phyloP scores from a whole-genome alignment of 2,888 invertebrate species.

The Acheta domesticus region DNA sequence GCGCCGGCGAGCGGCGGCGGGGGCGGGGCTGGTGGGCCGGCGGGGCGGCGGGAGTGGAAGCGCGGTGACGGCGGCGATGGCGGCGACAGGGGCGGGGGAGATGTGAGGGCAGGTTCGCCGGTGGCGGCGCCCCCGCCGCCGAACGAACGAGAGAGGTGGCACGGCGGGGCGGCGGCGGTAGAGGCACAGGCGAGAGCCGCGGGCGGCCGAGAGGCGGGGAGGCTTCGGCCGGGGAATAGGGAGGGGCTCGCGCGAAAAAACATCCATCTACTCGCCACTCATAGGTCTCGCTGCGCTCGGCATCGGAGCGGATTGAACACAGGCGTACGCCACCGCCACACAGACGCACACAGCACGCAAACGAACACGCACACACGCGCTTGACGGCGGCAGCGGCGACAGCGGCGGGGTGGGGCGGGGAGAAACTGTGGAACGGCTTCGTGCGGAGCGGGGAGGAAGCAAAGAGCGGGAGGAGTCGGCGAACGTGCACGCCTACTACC shows the following conservation, averaged over 20 bases:
- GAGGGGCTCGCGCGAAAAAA: conserved; percentile 3
- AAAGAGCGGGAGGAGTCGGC: not conserved
- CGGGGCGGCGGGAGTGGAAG: not conserved
- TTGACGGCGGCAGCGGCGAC: not conserved
- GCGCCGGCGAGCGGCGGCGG: not conserved
- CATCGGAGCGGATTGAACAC: conserved; percentile 1
- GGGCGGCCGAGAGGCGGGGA: not conserved
- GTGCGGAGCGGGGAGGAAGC: not conserved
- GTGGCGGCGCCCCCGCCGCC: not conserved
- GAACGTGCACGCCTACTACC: not conserved
- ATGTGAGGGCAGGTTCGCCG: not conserved
- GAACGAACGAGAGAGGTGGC: not conserved
- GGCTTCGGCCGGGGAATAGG: not conserved
- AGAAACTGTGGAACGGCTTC: not conserved
- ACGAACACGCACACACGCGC: not conserved
- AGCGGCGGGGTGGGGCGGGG: not conserved
- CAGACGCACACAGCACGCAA: not conserved
- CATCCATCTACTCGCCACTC: conserved; percentile 1
- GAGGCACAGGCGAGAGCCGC: not conserved
- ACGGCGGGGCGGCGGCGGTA: not conserved
- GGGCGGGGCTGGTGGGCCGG: too few relatives aligned
- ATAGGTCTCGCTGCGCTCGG: conserved; percentile 10
- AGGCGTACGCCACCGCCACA: not conserved
- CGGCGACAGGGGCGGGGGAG: not conserved
- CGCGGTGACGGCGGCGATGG: not conserved